A percentile compares a stretch with the other conserved stretches of the same genome.
Evolutionary conservation across 2,888 invertebrate species (phyloP).

Genomic region (Stramonita haemastoma): DNA sequence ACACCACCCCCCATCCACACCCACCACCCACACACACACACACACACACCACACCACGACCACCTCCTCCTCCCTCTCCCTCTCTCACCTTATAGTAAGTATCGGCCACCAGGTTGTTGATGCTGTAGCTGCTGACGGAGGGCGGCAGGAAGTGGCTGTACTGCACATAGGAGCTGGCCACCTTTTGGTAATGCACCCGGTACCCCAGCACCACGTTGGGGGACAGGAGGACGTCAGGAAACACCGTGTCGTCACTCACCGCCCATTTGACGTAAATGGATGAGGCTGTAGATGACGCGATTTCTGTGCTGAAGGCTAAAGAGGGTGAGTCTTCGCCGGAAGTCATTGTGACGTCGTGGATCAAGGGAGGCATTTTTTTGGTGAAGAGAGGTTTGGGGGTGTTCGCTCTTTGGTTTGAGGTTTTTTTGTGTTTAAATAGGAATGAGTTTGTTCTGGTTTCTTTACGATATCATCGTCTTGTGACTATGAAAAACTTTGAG

Average conservation of each 20-base stretch:
- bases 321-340: constrained; percentile 31
- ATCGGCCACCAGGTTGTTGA: constrained; percentile 68
- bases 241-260: constrained; percentile 30
- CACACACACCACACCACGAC: not conserved
- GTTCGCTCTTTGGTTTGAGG: no score
- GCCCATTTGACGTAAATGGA: constrained; percentile 66
- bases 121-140: constrained; percentile 56
- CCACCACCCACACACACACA: not conserved
- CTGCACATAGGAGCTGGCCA: constrained; percentile 66
- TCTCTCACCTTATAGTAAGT: constrained; percentile 66
- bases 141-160: constrained; percentile 63
- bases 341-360: not conserved
- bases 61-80: not conserved
- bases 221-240: not conserved
- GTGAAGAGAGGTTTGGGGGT: no score
- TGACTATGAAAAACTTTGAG: not conserved
- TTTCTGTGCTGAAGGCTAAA: constrained; percentile 50
- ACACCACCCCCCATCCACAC: not conserved
- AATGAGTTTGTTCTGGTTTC: not conserved
- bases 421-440: no score
- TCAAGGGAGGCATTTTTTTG: not conserved
- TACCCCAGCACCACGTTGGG: constrained; percentile 23
- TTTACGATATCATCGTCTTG: not conserved
- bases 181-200: constrained; percentile 63
- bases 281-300: constrained; percentile 63